These are phyloP conservation scores for Latrodectus geometricus DNA, from an alignment of 1,140 invertebrate genomes.

Conservation along the genomic window DNA sequence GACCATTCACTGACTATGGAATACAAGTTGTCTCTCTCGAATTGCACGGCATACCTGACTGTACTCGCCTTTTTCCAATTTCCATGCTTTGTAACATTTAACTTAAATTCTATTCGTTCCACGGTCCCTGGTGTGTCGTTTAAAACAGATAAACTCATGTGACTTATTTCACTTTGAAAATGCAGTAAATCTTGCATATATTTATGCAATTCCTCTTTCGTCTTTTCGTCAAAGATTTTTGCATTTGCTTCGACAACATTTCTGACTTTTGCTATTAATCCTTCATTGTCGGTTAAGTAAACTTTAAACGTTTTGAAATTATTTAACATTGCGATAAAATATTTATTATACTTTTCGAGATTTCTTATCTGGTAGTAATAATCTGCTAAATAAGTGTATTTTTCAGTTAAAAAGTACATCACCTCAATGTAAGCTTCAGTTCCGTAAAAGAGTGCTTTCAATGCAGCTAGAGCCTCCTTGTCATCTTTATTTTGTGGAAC, in stretches of 20 bases:
- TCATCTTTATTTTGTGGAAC: constrained; percentile 6
- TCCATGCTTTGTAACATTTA: neutral
- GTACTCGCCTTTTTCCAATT: neutral
- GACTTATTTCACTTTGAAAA: neutral
- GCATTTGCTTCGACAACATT: neutral
- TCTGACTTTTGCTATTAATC: constrained; percentile 7
- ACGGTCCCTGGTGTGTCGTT: neutral
- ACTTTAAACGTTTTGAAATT: constrained; percentile 13
- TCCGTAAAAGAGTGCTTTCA: neutral
- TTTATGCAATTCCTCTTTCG: neutral
- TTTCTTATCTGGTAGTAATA: neutral
- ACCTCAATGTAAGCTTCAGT: constrained; percentile 3
- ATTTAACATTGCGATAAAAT: neutral
- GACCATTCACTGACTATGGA: constrained; percentile 12
- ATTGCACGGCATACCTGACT: constrained; percentile 14
- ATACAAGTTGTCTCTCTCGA: neutral
- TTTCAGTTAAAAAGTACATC: constrained; percentile 1
- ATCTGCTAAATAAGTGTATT: constrained; percentile 11
- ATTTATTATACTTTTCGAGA: constrained; percentile 6
- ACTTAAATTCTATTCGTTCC: neutral
- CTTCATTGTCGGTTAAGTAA: neutral
- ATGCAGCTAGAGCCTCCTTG: neutral
- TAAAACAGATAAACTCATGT: neutral
- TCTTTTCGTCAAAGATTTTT: neutral
- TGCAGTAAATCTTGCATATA: neutral